Evolutionary conservation across 2,113 vertebrate species (phyloP), one percentile per base, ranked within the genome.

Genomic region (Turdus rufiventris): DNA sequence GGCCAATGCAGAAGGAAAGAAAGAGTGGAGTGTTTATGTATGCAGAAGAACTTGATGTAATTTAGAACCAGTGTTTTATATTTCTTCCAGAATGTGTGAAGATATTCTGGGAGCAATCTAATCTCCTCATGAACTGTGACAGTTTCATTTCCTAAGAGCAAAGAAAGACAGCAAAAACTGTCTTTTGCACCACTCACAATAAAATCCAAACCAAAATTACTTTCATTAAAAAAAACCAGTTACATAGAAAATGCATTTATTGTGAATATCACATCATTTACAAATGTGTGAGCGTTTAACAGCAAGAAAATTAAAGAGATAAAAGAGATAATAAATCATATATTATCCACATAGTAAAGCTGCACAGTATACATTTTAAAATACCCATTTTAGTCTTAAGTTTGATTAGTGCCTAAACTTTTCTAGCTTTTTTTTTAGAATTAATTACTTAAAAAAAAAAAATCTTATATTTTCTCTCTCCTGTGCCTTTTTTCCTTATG

Each of bases 121-220:
- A 92, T 95, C 93, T 96, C 75, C 87, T 84, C 68, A 48, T 79
- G 43, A 96, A 81, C 75, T 83, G 56, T 48, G 34, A 53, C 48
- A 82, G 53, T 86, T 97, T 95, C 83, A 92, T 96, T 96, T 97
- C 94, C 89, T 87, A 97, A 91, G 51, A 88, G 68, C 50, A 92
- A 36, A 87, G 33, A 70, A 92, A 96, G 62, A 78, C 91, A 68
- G n/a, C 57, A 94, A 97, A 96, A 95, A 19, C 71, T 85, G 43
- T 67, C 85, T 91, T 89, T 89, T 94, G 57, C 61, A 91, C 93
- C 76, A 85, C n/a, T 93, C 67, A 68, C 86, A 82, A 88, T 92
- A 97, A 89, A 90, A 92, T 91, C 83, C 63, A 96, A 38, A 85
- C 16, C 10, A 56, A 94, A 94, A 88, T 66, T 10, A 43, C 43